Evolutionary conservation across 2,113 vertebrate genomes (phyloP).

Genomic region (Erythrocebus patas): DNA sequence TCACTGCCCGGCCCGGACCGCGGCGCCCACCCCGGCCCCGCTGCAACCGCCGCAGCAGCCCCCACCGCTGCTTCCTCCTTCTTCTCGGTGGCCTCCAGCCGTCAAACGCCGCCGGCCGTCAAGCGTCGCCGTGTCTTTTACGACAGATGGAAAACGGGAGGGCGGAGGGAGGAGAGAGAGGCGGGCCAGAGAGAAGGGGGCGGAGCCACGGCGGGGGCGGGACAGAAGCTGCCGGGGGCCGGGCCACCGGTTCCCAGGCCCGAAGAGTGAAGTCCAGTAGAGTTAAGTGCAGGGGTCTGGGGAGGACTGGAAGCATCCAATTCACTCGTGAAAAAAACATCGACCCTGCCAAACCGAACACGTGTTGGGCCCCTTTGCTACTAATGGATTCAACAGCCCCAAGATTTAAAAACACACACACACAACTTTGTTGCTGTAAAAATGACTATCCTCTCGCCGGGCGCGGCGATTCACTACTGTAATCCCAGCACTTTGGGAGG

Average conservation of each 20-base stretch:
- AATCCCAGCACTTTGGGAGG: too few relatives aligned
- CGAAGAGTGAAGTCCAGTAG: fast-evolving
- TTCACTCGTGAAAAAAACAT: not conserved
- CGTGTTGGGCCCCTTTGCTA: not conserved
- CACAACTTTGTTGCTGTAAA: conserved; percentile 9
- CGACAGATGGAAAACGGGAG: conserved; percentile 36
- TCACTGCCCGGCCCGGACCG: not conserved
- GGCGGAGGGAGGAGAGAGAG: not conserved
- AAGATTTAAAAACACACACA: not conserved
- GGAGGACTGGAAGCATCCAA: not conserved
- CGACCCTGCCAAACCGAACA: not conserved
- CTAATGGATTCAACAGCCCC: conserved; percentile 54
- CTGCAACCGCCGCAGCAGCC: not conserved
- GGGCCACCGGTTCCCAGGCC: fast-evolving
- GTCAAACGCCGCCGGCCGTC: conserved; percentile 56
- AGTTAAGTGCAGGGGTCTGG: not conserved
- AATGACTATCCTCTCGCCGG: not conserved
- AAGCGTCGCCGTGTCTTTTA: conserved; percentile 40
- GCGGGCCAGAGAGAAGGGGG: not conserved
- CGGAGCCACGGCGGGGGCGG: fast-evolving
- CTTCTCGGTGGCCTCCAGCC: conserved; percentile 32
- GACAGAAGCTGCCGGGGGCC: fast-evolving
- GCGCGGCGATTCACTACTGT: too few relatives aligned
- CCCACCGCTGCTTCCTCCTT: not conserved
- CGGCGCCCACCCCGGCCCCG: not conserved